Evolutionary conservation across 2,797 vertebrate genomes (phyloP).

Genomic region (Falco novaeseelandiae): DNA sequence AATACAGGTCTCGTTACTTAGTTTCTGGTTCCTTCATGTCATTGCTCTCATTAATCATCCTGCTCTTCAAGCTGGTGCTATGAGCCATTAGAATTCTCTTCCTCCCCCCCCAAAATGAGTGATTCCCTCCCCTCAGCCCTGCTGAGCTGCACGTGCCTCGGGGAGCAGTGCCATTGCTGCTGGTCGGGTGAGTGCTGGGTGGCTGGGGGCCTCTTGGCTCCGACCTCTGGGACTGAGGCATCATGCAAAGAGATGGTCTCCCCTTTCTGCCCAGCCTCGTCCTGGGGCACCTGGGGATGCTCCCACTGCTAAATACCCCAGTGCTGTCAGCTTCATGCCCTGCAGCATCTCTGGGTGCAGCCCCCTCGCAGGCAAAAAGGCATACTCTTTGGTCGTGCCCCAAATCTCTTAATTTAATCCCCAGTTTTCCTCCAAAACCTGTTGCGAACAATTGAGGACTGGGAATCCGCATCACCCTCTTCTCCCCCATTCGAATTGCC

Average conservation of each 20-base stretch:
- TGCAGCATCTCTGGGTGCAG: neutral
- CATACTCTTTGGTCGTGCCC: neutral
- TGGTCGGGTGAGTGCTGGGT: neutral
- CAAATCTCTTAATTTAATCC: neutral
- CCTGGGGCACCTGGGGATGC: rapidly evolving
- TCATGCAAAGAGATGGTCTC: neutral
- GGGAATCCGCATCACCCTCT: neutral
- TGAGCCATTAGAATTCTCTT: neutral
- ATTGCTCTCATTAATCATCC: slow-evolving; percentile 56
- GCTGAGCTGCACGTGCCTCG: rapidly evolving
- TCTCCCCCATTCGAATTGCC: rapidly evolving
- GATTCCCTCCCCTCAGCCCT: neutral
- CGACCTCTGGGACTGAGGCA: neutral
- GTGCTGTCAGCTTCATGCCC: neutral
- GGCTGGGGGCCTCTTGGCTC: neutral
- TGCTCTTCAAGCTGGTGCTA: neutral
- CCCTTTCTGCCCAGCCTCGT: neutral
- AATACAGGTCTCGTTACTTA: slow-evolving; percentile 67
- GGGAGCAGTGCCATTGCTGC: neutral
- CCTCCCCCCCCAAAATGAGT: neutral
- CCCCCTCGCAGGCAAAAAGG: neutral
- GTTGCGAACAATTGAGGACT: neutral
- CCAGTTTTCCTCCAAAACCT: neutral
- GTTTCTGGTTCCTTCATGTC: slow-evolving; percentile 29
- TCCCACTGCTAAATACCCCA: neutral